Base-by-base conservation (phyloP, 2,888 invertebrate genomes). In the Gastrophysa polygoni region DNA sequence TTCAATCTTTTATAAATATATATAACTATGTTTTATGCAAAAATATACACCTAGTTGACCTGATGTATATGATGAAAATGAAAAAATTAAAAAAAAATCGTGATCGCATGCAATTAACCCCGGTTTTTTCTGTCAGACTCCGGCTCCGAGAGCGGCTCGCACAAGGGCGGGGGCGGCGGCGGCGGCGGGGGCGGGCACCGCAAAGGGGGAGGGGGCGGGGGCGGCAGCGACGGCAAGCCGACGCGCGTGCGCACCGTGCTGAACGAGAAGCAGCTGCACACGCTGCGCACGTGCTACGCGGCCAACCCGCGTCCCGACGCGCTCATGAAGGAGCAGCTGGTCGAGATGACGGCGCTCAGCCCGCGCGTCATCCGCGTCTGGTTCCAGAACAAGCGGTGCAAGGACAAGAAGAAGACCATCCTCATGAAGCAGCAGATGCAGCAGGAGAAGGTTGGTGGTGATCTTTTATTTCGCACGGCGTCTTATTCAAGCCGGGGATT, bases 371-470 rank as follows among this genome's bases (percentile, higher is more conserved):
- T 99, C 80, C 88, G 99, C 78, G 99, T 99, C 62, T 99, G 99
- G 99, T 99, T 98, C 86, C 98, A 98, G 83, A 98, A 98, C 83
- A 98, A 97, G 81, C 86, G 97, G 68, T 97, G 96, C 85, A 97
- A 97, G 83, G 96, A 97, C 84, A 97, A 97, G 85, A 97, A 97
- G 86, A 92, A 95, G 81, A 96, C 96, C 57, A 92, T 98, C 54
- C 91, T 96, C 76, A 91, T 98, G 88, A 97, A 98, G 82, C 93
- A 98, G 84, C 95, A 97, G 82, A 96, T 97, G 89, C 95, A 96
- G 78, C 96, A 97, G 80, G 97, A 98, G 83, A 96, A 96, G 93
- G 96, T 96, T 71, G 71, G 73, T 68, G 47, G 51, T 57, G 2
- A 8, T 3, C 10, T 2, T 38, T 38, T 38, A 16, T 38, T 6